These are phyloP conservation scores for Chaetodon trifascialis DNA, from an alignment of 2,113 vertebrate species.

Conservation along the genomic window DNA sequence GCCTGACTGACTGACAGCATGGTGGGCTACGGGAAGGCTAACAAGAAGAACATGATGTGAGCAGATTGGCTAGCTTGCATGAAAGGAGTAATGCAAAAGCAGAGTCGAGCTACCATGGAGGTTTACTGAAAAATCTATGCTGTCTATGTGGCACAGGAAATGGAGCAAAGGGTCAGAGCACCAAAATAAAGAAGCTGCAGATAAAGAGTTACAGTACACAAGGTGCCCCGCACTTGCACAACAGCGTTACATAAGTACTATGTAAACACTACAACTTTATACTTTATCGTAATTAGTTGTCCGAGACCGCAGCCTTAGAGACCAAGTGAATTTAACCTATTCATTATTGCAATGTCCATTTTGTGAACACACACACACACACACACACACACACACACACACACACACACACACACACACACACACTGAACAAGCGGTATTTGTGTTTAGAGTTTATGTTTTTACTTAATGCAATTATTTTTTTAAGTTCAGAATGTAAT, in stretches of 20 bases:
- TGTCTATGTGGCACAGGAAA: slow-evolving; percentile 5
- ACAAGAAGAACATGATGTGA: slow-evolving; percentile 43
- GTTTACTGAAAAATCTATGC: slow-evolving; percentile 9
- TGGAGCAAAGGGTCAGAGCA: slow-evolving; percentile 30
- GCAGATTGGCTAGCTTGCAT: slow-evolving; percentile 42
- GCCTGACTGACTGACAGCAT: slow-evolving; percentile 41
- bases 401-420: too few species aligned
- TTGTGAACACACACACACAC: too few species aligned
- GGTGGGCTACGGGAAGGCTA: slow-evolving; percentile 20
- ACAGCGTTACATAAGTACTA: not conserved
- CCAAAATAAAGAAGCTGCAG: slow-evolving; percentile 14
- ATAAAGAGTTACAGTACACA: not conserved
- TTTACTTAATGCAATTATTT: not conserved
- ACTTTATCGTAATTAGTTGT: not conserved
- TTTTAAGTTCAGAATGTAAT: not conserved
- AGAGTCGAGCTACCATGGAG: not conserved
- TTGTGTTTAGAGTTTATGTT: not conserved
- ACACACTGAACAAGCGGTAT: not conserved
- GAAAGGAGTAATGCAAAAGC: slow-evolving; percentile 20
- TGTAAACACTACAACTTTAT: not conserved
- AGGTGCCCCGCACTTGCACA: not conserved
- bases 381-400: too few species aligned
- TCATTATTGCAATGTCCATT: not conserved
- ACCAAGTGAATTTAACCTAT: not conserved
- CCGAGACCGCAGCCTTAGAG: not conserved